phyloP scores from a whole-genome alignment of 2,113 vertebrate species.

The Ceyx margarethae region DNA sequence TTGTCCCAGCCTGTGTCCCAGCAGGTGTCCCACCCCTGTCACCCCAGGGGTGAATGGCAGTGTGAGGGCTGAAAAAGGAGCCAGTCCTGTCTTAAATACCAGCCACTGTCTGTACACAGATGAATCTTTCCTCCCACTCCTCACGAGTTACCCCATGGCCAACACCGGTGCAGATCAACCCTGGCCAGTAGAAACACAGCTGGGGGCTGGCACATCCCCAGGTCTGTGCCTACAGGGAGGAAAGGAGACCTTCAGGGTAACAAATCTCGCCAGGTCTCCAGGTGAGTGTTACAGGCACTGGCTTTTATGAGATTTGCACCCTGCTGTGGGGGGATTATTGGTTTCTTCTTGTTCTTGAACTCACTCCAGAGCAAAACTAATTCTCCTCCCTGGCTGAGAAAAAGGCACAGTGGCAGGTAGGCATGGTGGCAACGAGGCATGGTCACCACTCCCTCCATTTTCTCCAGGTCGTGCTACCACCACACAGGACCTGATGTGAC shows the following conservation, averaged over 20 bases:
- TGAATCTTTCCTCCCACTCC: neutral
- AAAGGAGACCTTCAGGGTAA: neutral
- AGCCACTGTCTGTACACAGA: accelerated
- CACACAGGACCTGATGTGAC: neutral
- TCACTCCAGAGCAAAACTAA: neutral
- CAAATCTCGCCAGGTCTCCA: neutral
- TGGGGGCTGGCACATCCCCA: neutral
- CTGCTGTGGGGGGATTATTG: neutral
- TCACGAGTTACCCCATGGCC: neutral
- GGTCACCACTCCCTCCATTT: neutral
- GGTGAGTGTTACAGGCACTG: neutral
- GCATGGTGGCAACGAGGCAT: neutral
- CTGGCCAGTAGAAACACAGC: neutral
- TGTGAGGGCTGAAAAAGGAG: neutral
- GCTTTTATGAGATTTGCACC: neutral
- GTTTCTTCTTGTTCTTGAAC: constrained; percentile 21
- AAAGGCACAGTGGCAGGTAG: neutral
- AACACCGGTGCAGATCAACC: accelerated
- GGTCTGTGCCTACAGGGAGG: neutral
- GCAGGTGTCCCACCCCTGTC: too few species aligned
- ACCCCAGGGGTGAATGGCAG: accelerated
- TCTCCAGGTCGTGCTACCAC: neutral
- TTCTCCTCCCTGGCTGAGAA: neutral
- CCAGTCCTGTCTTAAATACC: neutral
- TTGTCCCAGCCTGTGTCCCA: neutral